A percentile compares a stretch with the other conserved stretches of the same genome.
Evolutionary conservation across 2,888 invertebrate genomes (phyloP).

Genomic region (Aphodius sticticus): DNA sequence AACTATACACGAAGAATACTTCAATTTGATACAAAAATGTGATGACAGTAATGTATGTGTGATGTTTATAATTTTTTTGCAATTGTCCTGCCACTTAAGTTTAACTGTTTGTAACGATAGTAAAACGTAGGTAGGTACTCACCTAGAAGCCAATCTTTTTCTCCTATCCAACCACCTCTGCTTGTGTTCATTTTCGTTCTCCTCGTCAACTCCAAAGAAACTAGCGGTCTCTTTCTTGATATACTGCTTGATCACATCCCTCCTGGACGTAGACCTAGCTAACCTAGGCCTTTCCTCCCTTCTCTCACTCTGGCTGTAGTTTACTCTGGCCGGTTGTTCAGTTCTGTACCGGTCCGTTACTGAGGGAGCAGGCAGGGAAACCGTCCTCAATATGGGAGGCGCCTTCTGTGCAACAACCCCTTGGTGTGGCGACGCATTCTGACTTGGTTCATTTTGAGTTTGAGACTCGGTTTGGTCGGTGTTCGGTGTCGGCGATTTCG

Average conservation of each 20-base stretch:
- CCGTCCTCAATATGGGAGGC: conserved; percentile 50
- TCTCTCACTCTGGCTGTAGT: conserved; percentile 57
- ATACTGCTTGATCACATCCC: conserved; percentile 66
- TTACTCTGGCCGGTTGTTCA: conserved; percentile 42
- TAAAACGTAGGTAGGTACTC: conserved; percentile 61
- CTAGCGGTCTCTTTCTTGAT: conserved; percentile 82
- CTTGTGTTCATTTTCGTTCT: conserved; percentile 76
- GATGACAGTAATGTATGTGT: no score
- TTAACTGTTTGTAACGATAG: neutral
- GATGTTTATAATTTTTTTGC: no score
- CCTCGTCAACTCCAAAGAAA: conserved; percentile 86
- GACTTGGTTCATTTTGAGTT: conserved; percentile 36
- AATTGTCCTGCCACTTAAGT: neutral
- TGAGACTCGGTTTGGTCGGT: conserved; percentile 38
- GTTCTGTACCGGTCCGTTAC: conserved; percentile 45
- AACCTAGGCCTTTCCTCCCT: conserved; percentile 55
- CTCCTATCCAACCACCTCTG: conserved; percentile 83
- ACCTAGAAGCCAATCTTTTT: conserved; percentile 79
- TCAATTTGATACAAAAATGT: no score
- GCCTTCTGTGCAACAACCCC: conserved; percentile 20
- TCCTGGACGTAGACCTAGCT: conserved; percentile 58
- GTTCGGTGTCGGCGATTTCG: conserved; percentile 41
- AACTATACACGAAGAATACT: no score
- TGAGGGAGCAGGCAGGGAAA: conserved; percentile 43
- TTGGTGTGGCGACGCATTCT: conserved; percentile 10